Percentiles rank a stretch among this genome's conserved stretches.
Evolutionary conservation across 2,797 vertebrate species (phyloP).

Genomic region (Intellagama lesueurii): DNA sequence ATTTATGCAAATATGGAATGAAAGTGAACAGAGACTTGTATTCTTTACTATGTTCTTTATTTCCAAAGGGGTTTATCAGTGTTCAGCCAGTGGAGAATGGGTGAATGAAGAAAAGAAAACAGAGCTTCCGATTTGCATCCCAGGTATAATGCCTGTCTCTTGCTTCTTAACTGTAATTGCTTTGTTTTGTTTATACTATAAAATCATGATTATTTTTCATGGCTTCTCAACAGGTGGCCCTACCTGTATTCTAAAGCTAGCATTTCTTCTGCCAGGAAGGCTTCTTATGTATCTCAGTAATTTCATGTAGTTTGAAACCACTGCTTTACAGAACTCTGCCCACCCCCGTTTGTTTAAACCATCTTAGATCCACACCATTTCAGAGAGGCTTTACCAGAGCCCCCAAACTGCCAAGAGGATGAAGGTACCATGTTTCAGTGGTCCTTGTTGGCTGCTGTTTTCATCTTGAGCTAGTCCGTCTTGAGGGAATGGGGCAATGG

Average conservation of each 20-base stretch:
- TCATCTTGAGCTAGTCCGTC: background rate
- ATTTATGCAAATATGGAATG: background rate
- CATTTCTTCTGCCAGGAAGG: background rate
- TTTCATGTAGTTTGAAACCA: background rate
- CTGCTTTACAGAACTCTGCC: background rate
- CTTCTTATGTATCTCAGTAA: background rate
- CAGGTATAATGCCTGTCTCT: constrained; percentile 73
- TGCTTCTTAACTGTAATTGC: no score
- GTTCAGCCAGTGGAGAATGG: constrained; percentile 77
- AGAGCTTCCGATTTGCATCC: constrained; percentile 74
- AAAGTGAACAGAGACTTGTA: background rate
- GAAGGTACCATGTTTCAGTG: background rate
- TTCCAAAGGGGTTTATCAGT: constrained; percentile 73
- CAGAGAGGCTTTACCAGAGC: no score
- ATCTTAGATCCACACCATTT: background rate
- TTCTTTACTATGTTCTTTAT: constrained; percentile 5
- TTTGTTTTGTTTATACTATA: background rate
- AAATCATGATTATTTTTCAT: background rate
- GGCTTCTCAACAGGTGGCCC: constrained; percentile 14
- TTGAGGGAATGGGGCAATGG: background rate
- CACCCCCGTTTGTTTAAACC: background rate
- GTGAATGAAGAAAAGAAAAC: constrained; percentile 65
- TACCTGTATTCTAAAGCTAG: background rate
- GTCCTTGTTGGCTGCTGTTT: background rate
- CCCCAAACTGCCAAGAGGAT: background rate